Evolutionary conservation across 2,797 vertebrate species (phyloP).

Genomic region (Silurus lanzhouensis): DNA sequence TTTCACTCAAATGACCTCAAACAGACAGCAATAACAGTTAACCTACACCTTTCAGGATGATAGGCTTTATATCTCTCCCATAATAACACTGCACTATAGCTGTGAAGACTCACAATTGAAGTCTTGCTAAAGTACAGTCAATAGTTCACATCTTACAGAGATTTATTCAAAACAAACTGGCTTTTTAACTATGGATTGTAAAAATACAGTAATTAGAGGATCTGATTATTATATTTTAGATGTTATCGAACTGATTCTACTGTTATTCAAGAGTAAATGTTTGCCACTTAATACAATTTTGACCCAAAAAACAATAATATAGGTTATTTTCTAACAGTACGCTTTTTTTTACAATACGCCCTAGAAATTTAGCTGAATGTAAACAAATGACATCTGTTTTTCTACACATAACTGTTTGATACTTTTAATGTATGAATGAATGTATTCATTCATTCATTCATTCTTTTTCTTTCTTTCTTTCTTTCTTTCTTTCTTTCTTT

Average conservation of each 20-base stretch:
- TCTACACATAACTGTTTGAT: background rate
- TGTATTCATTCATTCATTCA: too few relatives aligned
- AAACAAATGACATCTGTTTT: background rate
- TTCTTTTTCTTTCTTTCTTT: conserved; percentile 5
- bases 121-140: background rate
- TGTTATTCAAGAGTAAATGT: background rate
- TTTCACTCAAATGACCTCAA: conserved; percentile 32
- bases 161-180: background rate
- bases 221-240: background rate
- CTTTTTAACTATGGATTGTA: background rate
- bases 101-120: background rate
- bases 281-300: background rate
- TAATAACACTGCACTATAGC: background rate
- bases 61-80: conserved; percentile 22
- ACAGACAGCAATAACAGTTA: conserved; percentile 30
- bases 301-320: background rate
- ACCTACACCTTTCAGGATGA: conserved; percentile 22
- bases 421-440: background rate
- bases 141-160: background rate
- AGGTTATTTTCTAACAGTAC: background rate
- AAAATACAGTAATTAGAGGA: background rate
- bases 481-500: background rate
- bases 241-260: background rate
- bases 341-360: background rate
- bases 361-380: background rate